Conservation (phyloP, 1,140 invertebrate species). For the Drosophila santomea region DNA sequence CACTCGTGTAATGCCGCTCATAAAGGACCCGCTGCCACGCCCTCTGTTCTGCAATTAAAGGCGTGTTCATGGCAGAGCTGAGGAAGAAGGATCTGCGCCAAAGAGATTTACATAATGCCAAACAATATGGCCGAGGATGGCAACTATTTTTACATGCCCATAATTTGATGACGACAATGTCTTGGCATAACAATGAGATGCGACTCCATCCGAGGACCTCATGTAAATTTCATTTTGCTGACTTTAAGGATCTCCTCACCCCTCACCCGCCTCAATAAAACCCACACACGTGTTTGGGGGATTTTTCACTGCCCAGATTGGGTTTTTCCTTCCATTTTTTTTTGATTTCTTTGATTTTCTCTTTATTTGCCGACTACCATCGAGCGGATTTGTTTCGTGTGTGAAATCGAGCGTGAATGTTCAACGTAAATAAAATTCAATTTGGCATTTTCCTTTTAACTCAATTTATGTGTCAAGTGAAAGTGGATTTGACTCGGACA, state of each 20-base stretch:
- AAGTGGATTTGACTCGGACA: constrained; percentile 71
- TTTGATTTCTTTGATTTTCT: constrained; percentile 4
- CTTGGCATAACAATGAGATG: constrained; percentile 53
- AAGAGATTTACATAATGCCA: constrained; percentile 51
- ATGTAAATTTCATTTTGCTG: constrained; percentile 53
- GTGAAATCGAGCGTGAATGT: constrained; percentile 69
- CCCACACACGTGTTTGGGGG: not conserved
- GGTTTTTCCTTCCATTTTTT: constrained; percentile 13
- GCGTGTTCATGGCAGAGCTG: constrained; percentile 15
- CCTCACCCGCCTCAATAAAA: not conserved
- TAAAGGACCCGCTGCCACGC: constrained; percentile 17
- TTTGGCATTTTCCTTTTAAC: constrained; percentile 74
- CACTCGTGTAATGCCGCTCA: constrained; percentile 50
- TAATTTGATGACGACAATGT: constrained; percentile 59
- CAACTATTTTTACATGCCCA: constrained; percentile 62
- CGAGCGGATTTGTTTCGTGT: constrained; percentile 48
- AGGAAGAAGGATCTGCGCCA: not conserved
- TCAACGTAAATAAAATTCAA: constrained; percentile 72
- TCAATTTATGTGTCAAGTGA: constrained; percentile 71
- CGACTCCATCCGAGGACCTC: not conserved
- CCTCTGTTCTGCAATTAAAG: constrained; percentile 37
- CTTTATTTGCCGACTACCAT: constrained; percentile 3
- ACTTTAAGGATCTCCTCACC: constrained; percentile 34
- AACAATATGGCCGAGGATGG: constrained; percentile 49
- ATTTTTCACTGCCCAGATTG: constrained; percentile 34